A percentile compares a stretch with the other conserved stretches of the same genome.
Evolutionary conservation across 2,888 invertebrate species (phyloP).

Genomic region (Cistogaster globosa): DNA sequence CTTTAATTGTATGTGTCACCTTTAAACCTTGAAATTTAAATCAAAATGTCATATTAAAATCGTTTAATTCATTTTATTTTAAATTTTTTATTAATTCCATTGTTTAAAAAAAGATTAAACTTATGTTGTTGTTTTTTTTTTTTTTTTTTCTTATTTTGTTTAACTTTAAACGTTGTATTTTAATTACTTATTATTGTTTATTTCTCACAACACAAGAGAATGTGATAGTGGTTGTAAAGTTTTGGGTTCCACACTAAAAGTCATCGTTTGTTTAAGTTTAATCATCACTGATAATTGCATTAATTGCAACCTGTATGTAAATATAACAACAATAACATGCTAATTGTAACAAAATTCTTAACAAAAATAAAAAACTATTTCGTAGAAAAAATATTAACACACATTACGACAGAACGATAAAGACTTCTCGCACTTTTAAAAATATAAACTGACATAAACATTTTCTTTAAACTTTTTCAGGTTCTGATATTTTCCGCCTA

Average conservation of each 20-base stretch:
- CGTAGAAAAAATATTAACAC: no score
- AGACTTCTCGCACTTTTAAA: no score
- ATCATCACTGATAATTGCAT: slow-evolving; percentile 67
- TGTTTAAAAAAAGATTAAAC: slow-evolving; percentile 28
- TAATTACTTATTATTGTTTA: background rate
- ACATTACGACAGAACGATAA: no score
- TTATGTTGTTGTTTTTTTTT: background rate
- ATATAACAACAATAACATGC: slow-evolving; percentile 18
- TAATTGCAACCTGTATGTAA: slow-evolving; percentile 27
- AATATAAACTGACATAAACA: no score
- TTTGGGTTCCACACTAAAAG: slow-evolving; percentile 73
- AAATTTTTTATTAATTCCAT: slow-evolving; percentile 34
- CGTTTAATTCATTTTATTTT: slow-evolving; percentile 52
- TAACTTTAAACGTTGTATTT: slow-evolving; percentile 7
- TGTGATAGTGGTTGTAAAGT: background rate
- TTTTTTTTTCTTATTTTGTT: background rate
- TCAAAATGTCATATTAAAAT: slow-evolving; percentile 44
- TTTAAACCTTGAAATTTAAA: slow-evolving; percentile 54
- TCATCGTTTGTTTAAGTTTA: slow-evolving; percentile 74
- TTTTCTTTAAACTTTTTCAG: no score
- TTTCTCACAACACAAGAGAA: no score
- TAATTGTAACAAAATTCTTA: slow-evolving; percentile 45
- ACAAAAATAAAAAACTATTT: no score
- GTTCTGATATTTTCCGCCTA: no score
- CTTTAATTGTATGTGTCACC: slow-evolving; percentile 50